phyloP scores from a whole-genome alignment of 2,797 vertebrate genomes.

The Anas flavirostris region DNA sequence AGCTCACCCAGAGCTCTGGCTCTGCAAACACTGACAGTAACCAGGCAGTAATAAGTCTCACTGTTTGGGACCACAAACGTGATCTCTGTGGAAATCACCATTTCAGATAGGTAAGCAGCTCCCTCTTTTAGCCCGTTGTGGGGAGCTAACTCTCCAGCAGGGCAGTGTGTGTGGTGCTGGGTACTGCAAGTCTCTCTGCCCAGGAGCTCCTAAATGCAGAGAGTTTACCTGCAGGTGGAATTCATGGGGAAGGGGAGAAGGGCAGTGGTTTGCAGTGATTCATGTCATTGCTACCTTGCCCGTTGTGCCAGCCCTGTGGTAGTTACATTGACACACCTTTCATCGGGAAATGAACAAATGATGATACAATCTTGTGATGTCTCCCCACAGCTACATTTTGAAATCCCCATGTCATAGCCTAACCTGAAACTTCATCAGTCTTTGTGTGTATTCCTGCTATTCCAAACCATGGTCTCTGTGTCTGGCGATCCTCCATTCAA shows the following conservation, averaged over 20 bases:
- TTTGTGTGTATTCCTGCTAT: background rate
- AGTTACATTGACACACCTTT: background rate
- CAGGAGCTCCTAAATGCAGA: background rate
- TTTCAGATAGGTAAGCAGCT: background rate
- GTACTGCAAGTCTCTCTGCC: background rate
- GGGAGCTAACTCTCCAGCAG: background rate
- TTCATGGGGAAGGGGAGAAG: background rate
- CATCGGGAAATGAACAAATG: rapidly evolving
- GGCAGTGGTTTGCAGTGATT: background rate
- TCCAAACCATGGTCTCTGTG: background rate
- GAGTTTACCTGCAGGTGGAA: background rate
- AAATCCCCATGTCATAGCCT: background rate
- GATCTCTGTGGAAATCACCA: background rate
- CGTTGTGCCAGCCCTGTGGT: background rate
- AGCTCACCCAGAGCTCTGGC: background rate
- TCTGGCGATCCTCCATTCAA: background rate
- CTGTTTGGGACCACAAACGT: background rate
- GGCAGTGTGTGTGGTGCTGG: background rate
- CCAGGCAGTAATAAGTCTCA: background rate
- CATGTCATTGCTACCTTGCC: background rate
- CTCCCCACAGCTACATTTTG: background rate
- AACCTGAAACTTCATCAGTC: background rate
- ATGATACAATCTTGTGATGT: background rate
- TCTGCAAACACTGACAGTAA: background rate
- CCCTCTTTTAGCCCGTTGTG: background rate